Conservation (phyloP, 2,888 invertebrate species). For the Elysia crispata region DNA sequence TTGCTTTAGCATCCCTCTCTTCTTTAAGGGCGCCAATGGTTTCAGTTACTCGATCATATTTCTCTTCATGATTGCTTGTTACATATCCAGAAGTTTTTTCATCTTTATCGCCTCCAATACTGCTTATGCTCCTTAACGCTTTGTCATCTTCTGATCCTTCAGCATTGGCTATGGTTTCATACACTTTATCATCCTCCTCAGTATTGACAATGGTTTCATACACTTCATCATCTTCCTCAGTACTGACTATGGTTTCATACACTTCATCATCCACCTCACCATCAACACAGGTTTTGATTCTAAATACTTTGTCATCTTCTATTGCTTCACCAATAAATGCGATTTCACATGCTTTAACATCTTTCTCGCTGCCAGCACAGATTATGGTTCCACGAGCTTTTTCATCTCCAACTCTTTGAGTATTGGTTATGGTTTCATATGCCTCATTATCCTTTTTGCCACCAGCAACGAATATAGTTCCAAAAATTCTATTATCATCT, state of each 20-base stretch:
- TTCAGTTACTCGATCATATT: neutral
- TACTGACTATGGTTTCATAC: neutral
- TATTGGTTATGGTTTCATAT: no score
- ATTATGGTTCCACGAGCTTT: neutral
- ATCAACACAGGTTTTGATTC: no score
- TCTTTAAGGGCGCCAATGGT: neutral
- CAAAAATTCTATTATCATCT: no score
- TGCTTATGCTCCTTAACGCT: neutral
- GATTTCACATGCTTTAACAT: neutral
- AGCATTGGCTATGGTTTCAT: neutral
- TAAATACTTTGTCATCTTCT: no score
- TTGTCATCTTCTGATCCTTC: neutral
- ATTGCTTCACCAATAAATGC: neutral
- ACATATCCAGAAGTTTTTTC: neutral
- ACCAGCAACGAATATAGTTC: no score
- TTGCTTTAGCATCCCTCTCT: neutral
- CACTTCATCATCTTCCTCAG: neutral
- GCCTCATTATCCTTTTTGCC: no score
- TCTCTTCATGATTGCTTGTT: neutral
- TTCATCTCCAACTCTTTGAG: neutral
- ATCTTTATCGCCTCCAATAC: neutral
- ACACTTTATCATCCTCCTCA: constrained; percentile 2
- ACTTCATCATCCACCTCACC: no score
- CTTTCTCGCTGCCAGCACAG: neutral
- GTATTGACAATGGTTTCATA: neutral